Conservation (phyloP, 1,140 invertebrate species). For the Hypothenemus hampei region DNA sequence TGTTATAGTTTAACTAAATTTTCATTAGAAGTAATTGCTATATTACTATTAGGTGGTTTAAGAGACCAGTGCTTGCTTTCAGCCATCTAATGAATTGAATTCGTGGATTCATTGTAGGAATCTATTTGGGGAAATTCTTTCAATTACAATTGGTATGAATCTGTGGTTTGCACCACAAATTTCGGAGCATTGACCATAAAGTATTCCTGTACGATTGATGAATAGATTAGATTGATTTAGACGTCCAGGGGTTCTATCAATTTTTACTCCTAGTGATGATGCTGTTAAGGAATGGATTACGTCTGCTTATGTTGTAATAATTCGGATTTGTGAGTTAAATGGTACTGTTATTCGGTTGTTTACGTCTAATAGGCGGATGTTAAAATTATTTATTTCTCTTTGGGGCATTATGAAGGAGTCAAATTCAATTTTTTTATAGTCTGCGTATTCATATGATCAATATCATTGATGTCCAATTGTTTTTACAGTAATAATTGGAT, state of each 20-base stretch:
- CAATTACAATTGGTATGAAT: constrained; percentile 69
- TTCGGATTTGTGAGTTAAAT: constrained; percentile 52
- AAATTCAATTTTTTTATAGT: constrained; percentile 51
- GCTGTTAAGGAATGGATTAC: constrained; percentile 67
- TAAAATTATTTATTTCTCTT: constrained; percentile 34
- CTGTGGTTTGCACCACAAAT: constrained; percentile 73
- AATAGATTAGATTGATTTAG: constrained; percentile 59
- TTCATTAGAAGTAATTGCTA: constrained; percentile 52
- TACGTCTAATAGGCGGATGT: constrained; percentile 58
- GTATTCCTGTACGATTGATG: constrained; percentile 54
- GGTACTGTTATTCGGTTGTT: constrained; percentile 58
- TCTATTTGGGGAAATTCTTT: constrained; percentile 55
- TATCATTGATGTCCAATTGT: constrained; percentile 31
- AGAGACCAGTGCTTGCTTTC: constrained; percentile 57
- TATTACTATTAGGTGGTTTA: constrained; percentile 49
- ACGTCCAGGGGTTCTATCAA: constrained; percentile 61
- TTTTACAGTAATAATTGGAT: constrained; percentile 54
- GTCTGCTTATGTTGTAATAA: constrained; percentile 57
- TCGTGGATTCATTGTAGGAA: constrained; percentile 42
- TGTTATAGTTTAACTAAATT: constrained; percentile 50
- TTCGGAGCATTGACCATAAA: constrained; percentile 72
- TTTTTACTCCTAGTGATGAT: constrained; percentile 58
- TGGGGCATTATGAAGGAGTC: constrained; percentile 58
- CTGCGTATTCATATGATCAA: constrained; percentile 30
- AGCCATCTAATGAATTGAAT: constrained; percentile 56